Percentiles rank a stretch among this genome's conserved stretches.
Conservation (phyloP, 2,113 vertebrate genomes). For the Anseranas semipalmata region DNA sequence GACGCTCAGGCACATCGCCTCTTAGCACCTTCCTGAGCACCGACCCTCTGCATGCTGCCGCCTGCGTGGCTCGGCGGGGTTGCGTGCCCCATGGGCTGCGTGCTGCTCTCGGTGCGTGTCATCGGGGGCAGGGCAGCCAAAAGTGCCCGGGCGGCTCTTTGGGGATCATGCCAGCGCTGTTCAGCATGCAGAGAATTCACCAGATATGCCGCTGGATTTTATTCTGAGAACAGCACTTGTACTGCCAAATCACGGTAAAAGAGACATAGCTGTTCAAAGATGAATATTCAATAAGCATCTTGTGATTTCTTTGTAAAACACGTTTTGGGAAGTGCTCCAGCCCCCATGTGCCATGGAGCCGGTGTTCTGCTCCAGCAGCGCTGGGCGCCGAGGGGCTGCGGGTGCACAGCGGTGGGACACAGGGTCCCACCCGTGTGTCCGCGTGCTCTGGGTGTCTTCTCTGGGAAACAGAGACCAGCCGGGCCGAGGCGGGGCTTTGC, state of each 20-base stretch:
- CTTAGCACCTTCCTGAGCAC: not conserved
- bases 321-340: not conserved
- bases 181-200: not conserved
- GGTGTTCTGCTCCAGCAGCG: no score
- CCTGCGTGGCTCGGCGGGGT: no score
- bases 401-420: no score
- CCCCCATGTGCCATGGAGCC: fast-evolving
- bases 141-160: no score
- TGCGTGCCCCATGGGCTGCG: no score
- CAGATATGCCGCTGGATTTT: not conserved
- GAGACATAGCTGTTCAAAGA: not conserved
- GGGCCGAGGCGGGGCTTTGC: no score
- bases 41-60: no score
- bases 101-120: not conserved
- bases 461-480: no score
- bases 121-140: fast-evolving
- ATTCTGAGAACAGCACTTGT: fast-evolving
- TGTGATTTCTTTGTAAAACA: not conserved
- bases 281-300: not conserved
- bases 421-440: no score
- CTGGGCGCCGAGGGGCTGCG: no score
- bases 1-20: fast-evolving
- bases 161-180: not conserved
- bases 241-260: not conserved
- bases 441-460: no score